phyloP scores from a whole-genome alignment of 1,140 invertebrate species.

The Eupristina koningsbergeri region DNA sequence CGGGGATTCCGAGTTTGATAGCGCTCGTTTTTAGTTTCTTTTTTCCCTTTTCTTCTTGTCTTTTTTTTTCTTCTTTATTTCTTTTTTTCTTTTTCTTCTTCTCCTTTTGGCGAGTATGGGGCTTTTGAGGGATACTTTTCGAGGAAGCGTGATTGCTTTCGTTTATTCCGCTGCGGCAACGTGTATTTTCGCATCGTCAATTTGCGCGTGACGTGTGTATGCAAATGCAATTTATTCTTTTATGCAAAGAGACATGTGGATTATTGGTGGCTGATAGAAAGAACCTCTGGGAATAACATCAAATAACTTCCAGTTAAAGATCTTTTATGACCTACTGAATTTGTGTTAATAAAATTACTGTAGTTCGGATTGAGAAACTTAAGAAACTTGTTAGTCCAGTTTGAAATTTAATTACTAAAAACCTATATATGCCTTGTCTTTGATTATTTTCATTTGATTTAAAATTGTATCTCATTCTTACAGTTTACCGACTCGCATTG shows the following conservation, averaged over 20 bases:
- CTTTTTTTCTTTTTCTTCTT: neutral
- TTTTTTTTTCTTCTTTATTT: neutral
- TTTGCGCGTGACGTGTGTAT: neutral
- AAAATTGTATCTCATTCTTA: neutral
- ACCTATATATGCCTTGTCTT: neutral
- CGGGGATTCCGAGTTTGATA: neutral
- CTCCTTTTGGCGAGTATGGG: too few relatives aligned
- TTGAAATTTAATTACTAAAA: neutral
- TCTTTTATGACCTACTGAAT: constrained; percentile 4
- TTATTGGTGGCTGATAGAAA: neutral
- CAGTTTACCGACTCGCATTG: neutral
- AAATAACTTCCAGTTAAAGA: neutral
- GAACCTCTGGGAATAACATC: neutral
- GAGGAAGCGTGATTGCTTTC: neutral
- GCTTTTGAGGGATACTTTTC: neutral
- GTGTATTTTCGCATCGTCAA: neutral
- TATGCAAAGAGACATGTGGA: neutral
- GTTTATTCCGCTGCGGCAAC: neutral
- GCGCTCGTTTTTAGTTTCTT: neutral
- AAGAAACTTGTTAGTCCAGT: neutral
- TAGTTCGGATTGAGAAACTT: neutral
- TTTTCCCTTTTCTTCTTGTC: neutral
- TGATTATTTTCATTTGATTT: neutral
- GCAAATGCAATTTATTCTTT: neutral
- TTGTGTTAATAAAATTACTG: constrained; percentile 1